A percentile compares a stretch with the other conserved stretches of the same genome.
phyloP scores from a whole-genome alignment of 2,113 vertebrate genomes.

The Aptenodytes patagonicus region DNA sequence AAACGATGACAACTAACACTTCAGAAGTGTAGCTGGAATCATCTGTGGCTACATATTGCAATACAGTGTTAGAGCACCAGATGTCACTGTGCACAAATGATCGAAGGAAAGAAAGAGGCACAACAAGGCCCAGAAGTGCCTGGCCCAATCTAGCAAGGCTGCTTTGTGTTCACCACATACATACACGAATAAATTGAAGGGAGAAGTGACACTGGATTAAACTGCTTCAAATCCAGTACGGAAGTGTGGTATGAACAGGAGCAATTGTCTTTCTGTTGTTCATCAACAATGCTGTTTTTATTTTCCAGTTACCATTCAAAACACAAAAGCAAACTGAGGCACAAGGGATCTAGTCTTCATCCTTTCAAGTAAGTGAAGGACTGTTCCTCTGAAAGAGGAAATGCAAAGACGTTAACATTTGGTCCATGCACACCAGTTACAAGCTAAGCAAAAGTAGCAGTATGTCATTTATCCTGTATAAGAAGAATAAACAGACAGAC shows the following conservation, averaged over 20 bases:
- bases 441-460: not conserved
- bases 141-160: not conserved
- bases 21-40: not conserved
- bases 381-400: not conserved
- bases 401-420: not conserved
- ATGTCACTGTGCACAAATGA: not conserved
- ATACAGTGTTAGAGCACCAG: accelerated
- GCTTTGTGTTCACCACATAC: not conserved
- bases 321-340: conserved; percentile 80
- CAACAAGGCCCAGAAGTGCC: not conserved
- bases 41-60: accelerated
- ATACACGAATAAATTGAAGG: not conserved
- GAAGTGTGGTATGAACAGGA: not conserved
- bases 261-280: not conserved
- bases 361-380: conserved; percentile 82
- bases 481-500: not conserved
- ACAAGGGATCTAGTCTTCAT: conserved; percentile 75
- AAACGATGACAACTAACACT: not conserved
- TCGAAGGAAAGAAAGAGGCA: accelerated
- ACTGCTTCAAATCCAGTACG: not conserved
- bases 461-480: not conserved
- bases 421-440: not conserved
- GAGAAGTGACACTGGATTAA: not conserved
- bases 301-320: conserved; percentile 79
- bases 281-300: not conserved